Evolutionary conservation across 2,797 vertebrate species (phyloP).

Genomic region (Hoplostethus mediterraneus): DNA sequence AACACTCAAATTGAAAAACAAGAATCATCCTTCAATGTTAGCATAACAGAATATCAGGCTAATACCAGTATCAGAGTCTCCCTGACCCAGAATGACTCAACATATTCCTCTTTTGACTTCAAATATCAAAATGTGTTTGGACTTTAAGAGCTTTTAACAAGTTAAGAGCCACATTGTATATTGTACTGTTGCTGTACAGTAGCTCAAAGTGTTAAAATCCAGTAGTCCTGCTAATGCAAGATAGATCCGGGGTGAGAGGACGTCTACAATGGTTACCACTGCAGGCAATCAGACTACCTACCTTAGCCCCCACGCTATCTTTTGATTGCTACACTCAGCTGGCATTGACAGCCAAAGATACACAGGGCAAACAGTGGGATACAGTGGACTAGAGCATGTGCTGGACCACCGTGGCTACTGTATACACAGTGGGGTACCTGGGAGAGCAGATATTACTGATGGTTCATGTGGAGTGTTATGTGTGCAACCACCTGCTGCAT

Average conservation of each 20-base stretch:
- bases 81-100: background rate
- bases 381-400: slow-evolving; percentile 19
- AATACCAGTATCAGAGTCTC: background rate
- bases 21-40: background rate
- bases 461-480: slow-evolving; percentile 40
- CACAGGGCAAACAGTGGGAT: slow-evolving; percentile 39
- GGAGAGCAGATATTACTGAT: slow-evolving; percentile 26
- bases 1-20: background rate
- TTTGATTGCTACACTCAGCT: slow-evolving; percentile 16
- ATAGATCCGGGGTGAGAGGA: background rate
- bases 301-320: slow-evolving; percentile 4
- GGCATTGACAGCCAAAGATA: slow-evolving; percentile 10
- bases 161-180: background rate
- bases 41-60: background rate
- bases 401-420: slow-evolving; percentile 44
- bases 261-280: background rate
- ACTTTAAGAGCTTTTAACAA: background rate
- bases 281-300: slow-evolving; percentile 2
- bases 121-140: slow-evolving; percentile 6
- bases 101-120: background rate
- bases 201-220: background rate
- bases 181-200: background rate
- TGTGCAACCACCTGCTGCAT: slow-evolving; percentile 36
- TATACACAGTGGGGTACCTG: slow-evolving; percentile 27
- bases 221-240: background rate